Evolutionary conservation across 2,113 vertebrate species (phyloP).

Genomic region (Eclectus roratus): DNA sequence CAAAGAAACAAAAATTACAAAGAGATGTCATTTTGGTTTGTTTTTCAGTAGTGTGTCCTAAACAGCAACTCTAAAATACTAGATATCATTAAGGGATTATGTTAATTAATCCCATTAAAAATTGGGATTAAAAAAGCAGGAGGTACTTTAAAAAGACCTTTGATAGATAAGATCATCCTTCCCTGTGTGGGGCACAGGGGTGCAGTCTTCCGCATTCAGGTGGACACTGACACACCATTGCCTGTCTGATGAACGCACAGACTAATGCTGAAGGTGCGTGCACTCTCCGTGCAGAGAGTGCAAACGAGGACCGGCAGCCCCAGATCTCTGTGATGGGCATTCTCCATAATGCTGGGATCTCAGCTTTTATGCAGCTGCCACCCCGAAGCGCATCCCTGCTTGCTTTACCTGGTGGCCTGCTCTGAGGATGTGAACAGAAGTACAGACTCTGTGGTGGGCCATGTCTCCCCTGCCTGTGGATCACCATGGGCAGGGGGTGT

Average conservation of each 20-base stretch:
- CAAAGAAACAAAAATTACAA: neutral
- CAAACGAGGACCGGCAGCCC: rapidly evolving
- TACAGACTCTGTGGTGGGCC: neutral
- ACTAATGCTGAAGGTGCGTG: neutral
- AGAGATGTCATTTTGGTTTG: neutral
- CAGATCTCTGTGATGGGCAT: rapidly evolving
- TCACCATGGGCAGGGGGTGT: rapidly evolving
- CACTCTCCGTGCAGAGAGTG: rapidly evolving
- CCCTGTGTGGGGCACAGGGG: neutral
- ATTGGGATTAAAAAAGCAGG: neutral
- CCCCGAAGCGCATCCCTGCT: rapidly evolving
- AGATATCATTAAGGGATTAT: neutral
- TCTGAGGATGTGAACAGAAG: neutral
- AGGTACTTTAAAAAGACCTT: neutral
- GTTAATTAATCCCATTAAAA: neutral
- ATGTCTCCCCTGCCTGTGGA: neutral
- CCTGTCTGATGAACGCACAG: neutral
- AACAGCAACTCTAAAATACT: neutral
- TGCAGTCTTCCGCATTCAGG: neutral
- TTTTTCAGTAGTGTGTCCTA: neutral
- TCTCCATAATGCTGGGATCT: neutral
- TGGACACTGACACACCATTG: neutral
- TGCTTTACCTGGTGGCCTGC: neutral
- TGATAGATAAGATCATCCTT: neutral
- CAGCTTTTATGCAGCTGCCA: neutral